These are phyloP conservation scores for Aphodius sticticus DNA, from an alignment of 2,888 invertebrate species.

Conservation along the genomic window DNA sequence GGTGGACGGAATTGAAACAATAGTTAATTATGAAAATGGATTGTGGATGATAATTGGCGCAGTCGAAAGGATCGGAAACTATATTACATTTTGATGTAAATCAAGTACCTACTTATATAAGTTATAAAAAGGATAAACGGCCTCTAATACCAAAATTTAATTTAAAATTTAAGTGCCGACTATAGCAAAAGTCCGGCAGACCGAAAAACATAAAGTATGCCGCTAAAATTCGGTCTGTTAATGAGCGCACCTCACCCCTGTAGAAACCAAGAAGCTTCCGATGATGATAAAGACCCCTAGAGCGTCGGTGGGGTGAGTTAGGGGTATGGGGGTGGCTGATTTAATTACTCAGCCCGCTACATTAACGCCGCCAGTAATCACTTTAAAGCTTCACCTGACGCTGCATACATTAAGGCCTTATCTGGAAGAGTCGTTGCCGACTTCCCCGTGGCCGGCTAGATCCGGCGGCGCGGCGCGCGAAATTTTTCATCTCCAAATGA, in stretches of 20 bases:
- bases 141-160: no score
- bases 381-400: constrained; percentile 48
- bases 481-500: constrained; percentile 27
- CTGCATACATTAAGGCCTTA: constrained; percentile 26
- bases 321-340: constrained; percentile 39
- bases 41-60: neutral
- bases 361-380: constrained; percentile 52
- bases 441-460: constrained; percentile 17
- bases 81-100: no score
- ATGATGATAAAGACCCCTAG: neutral
- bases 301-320: neutral
- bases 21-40: neutral
- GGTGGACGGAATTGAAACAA: neutral
- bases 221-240: neutral
- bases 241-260: neutral
- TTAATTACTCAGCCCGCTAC: constrained; percentile 50
- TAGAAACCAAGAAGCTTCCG: neutral
- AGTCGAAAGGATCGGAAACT: neutral
- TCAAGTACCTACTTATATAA: no score
- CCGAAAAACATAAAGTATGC: neutral
- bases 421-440: constrained; percentile 20
- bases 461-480: neutral
- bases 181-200: neutral
- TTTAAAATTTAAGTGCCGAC: no score
- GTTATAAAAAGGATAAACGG: no score